phyloP scores from a whole-genome alignment of 2,888 invertebrate species.

The Operophtera brumata region DNA sequence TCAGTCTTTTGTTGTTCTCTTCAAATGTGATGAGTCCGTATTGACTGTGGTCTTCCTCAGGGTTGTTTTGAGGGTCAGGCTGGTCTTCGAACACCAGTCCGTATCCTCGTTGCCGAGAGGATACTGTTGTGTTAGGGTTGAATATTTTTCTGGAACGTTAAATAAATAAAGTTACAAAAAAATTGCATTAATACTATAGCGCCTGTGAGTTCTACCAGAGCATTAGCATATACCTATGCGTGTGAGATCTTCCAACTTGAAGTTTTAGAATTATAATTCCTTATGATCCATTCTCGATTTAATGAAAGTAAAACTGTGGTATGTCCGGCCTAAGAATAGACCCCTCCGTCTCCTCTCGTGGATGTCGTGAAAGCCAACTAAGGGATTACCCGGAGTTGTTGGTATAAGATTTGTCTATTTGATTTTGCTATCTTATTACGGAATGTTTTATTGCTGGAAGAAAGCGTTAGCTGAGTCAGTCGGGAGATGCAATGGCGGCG shows the following conservation, averaged over 20 bases:
- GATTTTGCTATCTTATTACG: no score
- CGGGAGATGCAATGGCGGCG: no score
- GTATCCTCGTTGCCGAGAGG: constrained; percentile 31
- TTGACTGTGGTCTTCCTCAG: constrained; percentile 15
- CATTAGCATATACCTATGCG: background rate
- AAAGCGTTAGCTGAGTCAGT: no score
- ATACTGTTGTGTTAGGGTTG: constrained; percentile 25
- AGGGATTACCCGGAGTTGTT: no score
- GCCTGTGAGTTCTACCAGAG: background rate
- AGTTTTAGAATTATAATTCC: no score
- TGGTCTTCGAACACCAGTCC: constrained; percentile 34
- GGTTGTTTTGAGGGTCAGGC: background rate
- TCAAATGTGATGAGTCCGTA: constrained; percentile 28
- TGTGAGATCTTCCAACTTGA: background rate
- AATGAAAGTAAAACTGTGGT: no score
- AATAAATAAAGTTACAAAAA: background rate
- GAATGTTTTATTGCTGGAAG: no score
- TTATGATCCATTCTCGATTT: no score
- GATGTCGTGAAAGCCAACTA: no score
- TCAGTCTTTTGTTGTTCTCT: constrained; percentile 17
- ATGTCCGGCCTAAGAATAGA: no score
- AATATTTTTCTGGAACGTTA: constrained; percentile 43
- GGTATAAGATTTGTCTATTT: no score
- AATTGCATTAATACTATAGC: background rate
- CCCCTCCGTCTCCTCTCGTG: no score